Evolutionary conservation across 92 coral and sea anemone species (phyloP).

Genomic region (Phymanthus crucifer): DNA sequence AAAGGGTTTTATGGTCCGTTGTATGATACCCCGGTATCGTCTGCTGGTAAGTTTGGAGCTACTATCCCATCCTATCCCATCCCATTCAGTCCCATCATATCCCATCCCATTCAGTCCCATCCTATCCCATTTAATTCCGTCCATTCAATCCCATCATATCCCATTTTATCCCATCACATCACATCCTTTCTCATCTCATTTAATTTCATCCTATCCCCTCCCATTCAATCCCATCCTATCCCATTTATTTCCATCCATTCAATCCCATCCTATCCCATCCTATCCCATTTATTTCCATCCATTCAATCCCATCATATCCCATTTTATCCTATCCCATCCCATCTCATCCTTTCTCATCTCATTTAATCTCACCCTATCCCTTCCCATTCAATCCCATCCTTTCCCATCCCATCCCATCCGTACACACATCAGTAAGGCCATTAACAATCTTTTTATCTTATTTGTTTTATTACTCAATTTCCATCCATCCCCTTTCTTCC

Average conservation of each 20-base stretch:
- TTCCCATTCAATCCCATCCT: neutral
- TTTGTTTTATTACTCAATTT: neutral
- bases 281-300: neutral
- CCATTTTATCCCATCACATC: neutral
- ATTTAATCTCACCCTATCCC: neutral
- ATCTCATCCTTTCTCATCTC: neutral
- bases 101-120: too few relatives aligned
- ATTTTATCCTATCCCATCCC: too few relatives aligned
- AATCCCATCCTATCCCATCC: neutral
- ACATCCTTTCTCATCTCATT: neutral
- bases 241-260: neutral
- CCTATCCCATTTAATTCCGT: too few relatives aligned
- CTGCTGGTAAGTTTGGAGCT: conserved; percentile 17
- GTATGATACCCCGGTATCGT: conserved; percentile 68
- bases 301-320: neutral
- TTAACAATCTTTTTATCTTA: neutral
- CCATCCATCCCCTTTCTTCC: too few relatives aligned
- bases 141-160: neutral
- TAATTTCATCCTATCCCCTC: neutral
- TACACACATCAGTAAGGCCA: neutral
- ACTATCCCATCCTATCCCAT: neutral
- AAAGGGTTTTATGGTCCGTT: conserved; percentile 96
- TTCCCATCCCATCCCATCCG: neutral
- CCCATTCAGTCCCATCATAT: conserved; percentile 2
- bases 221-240: neutral